Base-by-base conservation (phyloP, 2,113 vertebrate genomes). In the Bostrychus sinensis region DNA sequence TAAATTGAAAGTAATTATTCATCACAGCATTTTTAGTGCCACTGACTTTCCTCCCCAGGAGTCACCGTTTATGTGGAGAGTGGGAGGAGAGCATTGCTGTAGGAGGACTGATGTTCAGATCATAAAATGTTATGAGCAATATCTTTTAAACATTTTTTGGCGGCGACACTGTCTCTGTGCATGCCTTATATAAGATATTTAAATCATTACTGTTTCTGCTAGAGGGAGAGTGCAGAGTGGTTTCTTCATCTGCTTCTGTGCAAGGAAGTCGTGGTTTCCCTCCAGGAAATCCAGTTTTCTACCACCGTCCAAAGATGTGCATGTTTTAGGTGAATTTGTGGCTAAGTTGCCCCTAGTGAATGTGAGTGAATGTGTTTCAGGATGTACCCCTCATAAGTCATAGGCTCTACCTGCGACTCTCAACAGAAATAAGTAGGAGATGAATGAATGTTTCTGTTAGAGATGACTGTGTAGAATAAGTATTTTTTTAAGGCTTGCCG, bases 1-100 rank as follows among this genome's bases (percentile, higher is more conserved):
- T 25, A 58, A 76, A 71, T 72, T 28, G 62, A 66, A 66, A 12
- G n/a, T 62, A 70, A 64, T 66, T 70, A 66, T 70, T 60, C 50
- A 19, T 64, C 14, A 36, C 42, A 37, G 41, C 23, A 20, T 54
- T 60, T 70, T 64, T 46, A 62, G 62, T 41, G 41, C 60, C 56
- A 46, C 56, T 72, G 56, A 85, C 64, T 66, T 57, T 53, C 48
- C 20, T 23, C 70, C 68, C 34, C 7, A 46, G 73, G 70, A 87
- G 64, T 81, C 82, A 75, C 22, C 2, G 26, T 57, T 48, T 46
- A 73, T 63, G 75, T 36, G 23, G 7, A 23, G 42, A 61, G 69
- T 57, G 63, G 34, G 66, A 69, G 59, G 23, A 34, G 63, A 59
- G 19, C 38, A n/a, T 16, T 0, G 7, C 17, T 37, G 56, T 23